Evolutionary conservation across 2,113 vertebrate genomes (phyloP), one percentile per base, ranked within the genome.

Genomic region (Alectura lathami): DNA sequence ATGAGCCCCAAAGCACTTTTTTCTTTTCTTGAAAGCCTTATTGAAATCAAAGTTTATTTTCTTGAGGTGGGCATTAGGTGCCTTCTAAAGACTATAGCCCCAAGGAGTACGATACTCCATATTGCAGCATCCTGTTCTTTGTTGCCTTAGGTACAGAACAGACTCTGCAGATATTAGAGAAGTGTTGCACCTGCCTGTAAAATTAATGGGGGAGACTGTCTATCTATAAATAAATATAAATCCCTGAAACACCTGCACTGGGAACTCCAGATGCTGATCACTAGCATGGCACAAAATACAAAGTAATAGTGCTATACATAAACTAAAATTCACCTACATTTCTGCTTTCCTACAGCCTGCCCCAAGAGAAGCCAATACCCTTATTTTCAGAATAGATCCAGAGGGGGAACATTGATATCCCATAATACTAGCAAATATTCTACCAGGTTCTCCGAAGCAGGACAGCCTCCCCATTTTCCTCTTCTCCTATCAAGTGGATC

Each of bases 321-420:
- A 74, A 34, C 15, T 53, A 47, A 80, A 72, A 57, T 4, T 24
- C 32, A n/a, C 11, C 22, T 54, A 57, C 9, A 59, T 27, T 74
- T 69, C 66, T 26, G n/a, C 11, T 72, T 83, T 86, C 43, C 23
- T 38, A 48, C 17, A 79, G 42, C 7, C 4, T 32, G 13, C 4
- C 13, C 9, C 23, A 50, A 23, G 4, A 27, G 11, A 14, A 84
- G 17, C 13, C 38, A 53, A 34, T 26, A 43, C 2, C 1, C 16
- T 62, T 47, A 27, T 7, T 43, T 66, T 86, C 11, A 63, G n/a
- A 89, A 73, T 8, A 59, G 38, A 5, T 54, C 7, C 47, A 8
- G 2, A 48, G 64, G 17, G 24, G 17, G 16, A 2, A 67, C 11
- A 29, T 0, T 22, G 11, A 22, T 42, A 38, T 24, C 34, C 29